Evolutionary conservation across 1,140 invertebrate genomes (phyloP).

Genomic region (Leucophenga varia): DNA sequence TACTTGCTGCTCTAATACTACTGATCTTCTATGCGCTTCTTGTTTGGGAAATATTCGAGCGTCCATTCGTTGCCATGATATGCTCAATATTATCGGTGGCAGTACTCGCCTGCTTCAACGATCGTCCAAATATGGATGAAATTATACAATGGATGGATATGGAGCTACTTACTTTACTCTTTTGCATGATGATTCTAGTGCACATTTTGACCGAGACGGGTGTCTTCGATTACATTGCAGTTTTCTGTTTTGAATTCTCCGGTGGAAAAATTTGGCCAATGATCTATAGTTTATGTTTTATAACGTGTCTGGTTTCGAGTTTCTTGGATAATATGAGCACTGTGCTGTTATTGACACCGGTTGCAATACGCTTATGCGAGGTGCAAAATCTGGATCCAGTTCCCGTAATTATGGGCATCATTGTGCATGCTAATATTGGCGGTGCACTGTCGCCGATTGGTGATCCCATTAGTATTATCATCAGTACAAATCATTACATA

Average conservation of each 20-base stretch:
- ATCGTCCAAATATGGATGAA: constrained; percentile 70
- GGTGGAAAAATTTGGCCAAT: constrained; percentile 73
- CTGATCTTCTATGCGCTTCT: constrained; percentile 71
- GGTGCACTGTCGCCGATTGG: constrained; percentile 77
- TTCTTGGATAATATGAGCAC: constrained; percentile 82
- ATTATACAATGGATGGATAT: constrained; percentile 78
- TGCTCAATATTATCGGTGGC: constrained; percentile 71
- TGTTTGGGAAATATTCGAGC: constrained; percentile 74
- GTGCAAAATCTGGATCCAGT: constrained; percentile 77
- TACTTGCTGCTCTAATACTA: constrained; percentile 68
- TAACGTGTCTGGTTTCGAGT: constrained; percentile 71
- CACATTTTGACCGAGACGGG: constrained; percentile 78
- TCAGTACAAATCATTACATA: constrained; percentile 70
- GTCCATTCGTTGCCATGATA: constrained; percentile 74
- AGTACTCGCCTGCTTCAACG: constrained; percentile 66
- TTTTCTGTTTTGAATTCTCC: constrained; percentile 71
- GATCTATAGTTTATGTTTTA: constrained; percentile 69
- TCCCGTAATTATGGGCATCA: constrained; percentile 68
- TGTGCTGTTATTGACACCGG: constrained; percentile 74
- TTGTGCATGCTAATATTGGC: constrained; percentile 80
- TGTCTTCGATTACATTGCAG: constrained; percentile 77
- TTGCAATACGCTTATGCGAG: constrained; percentile 77
- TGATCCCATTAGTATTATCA: constrained; percentile 82
- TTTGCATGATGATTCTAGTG: constrained; percentile 84
- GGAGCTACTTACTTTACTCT: constrained; percentile 75